Percentiles rank a stretch among this genome's conserved stretches.
Evolutionary conservation across 2,888 invertebrate genomes (phyloP).

Genomic region (Tupiocoris notatus): DNA sequence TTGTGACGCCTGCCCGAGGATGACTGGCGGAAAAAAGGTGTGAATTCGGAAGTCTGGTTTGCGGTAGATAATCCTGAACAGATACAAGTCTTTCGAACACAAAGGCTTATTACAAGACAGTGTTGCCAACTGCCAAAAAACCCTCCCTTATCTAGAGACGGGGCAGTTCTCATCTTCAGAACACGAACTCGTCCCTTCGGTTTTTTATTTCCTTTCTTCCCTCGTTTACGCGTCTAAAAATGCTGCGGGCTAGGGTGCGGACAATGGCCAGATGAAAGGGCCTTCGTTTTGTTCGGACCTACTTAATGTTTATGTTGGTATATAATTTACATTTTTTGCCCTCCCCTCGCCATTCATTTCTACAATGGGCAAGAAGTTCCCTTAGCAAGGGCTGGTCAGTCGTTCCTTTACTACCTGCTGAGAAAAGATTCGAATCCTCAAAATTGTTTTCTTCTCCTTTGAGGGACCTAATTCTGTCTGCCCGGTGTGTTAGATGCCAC

Average conservation of each 20-base stretch:
- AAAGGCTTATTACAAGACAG: slow-evolving; percentile 8
- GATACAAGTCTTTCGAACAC: slow-evolving; percentile 18
- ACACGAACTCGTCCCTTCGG: background rate
- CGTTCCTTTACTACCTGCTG: slow-evolving; percentile 21
- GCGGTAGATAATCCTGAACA: slow-evolving; percentile 46
- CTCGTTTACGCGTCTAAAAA: background rate
- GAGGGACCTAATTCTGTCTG: slow-evolving; percentile 27
- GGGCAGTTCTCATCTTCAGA: background rate
- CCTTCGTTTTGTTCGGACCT: slow-evolving; percentile 46
- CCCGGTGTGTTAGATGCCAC: slow-evolving; percentile 19
- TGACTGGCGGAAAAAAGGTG: slow-evolving; percentile 26
- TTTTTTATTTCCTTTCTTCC: background rate
- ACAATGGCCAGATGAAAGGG: slow-evolving; percentile 28
- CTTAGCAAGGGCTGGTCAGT: slow-evolving; percentile 25
- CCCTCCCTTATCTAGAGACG: background rate
- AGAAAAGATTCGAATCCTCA: slow-evolving; percentile 8
- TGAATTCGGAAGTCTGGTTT: slow-evolving; percentile 41
- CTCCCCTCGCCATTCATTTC: background rate
- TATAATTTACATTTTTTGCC: slow-evolving; percentile 49
- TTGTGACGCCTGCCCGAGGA: background rate
- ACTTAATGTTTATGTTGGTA: slow-evolving; percentile 49
- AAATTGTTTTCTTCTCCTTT: background rate
- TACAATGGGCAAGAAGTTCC: background rate
- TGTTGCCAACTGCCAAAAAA: background rate
- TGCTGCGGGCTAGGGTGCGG: background rate